A percentile compares a stretch with the other conserved stretches of the same genome.
Conservation (phyloP, 64 coral and sea anemone genomes). For the Astreopora myriophthalma region DNA sequence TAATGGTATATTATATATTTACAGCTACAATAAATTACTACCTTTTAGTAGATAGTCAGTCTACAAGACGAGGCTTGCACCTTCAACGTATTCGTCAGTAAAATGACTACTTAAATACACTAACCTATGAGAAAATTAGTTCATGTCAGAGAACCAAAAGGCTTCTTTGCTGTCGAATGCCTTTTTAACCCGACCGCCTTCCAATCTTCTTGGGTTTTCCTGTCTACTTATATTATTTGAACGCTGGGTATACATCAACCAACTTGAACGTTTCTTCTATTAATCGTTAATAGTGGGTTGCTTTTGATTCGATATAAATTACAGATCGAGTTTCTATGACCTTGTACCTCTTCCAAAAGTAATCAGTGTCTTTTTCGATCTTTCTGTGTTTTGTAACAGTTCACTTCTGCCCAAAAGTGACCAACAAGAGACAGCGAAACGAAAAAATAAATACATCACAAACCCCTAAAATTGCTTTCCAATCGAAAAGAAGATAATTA, state of each 20-base stretch:
- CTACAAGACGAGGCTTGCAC: neutral
- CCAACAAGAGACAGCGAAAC: neutral
- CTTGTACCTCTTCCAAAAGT: neutral
- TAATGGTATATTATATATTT: neutral
- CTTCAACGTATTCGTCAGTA: neutral
- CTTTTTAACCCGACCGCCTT: neutral
- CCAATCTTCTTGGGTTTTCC: too few species aligned
- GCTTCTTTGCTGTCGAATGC: neutral
- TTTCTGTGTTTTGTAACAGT: neutral
- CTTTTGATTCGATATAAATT: too few species aligned
- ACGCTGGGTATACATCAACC: too few species aligned
- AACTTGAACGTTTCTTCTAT: too few species aligned
- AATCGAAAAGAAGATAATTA: too few species aligned
- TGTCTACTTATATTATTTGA: too few species aligned
- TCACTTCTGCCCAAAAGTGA: neutral
- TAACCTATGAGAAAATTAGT: neutral
- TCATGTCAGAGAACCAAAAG: neutral
- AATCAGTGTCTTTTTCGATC: constrained; percentile 32
- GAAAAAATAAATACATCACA: constrained; percentile 6
- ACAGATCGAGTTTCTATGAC: too few species aligned
- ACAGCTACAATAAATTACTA: neutral
- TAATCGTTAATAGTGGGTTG: too few species aligned
- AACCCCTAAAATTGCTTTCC: neutral
- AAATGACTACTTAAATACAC: neutral
- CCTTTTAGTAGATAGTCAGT: neutral